Base-by-base conservation (phyloP, 2,888 invertebrate genomes). In the Diaprepes abbreviatus region DNA sequence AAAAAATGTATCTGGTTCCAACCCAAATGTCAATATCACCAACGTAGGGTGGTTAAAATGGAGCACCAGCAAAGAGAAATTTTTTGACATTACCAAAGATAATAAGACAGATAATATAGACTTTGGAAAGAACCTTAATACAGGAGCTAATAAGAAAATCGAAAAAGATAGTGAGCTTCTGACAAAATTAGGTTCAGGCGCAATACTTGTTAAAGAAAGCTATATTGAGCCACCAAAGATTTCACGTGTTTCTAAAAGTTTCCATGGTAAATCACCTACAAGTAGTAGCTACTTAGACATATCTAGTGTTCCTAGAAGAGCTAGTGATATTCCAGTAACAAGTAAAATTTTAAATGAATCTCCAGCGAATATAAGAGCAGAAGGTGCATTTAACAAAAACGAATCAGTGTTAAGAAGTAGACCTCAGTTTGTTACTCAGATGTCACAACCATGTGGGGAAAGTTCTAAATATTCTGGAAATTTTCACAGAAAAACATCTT, bases 221-320 rank as follows among this genome's bases (percentile, higher is more conserved):
- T 87, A 83, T 73, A 87, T 87, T 31, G 87, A 87, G 75, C 85
- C 86, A 2, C 85, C 86, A 1, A 80, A 79, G 74, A 85, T 85
- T 69, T 83, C 80, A 10, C 74, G 86, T 21, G 81, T 87, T 55
- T 84, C 87, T 0, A 85, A 84, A 71, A 87, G 84, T 77, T 84
- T 83, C 70, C 84, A 84, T 71, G 84, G 83, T n/a, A 83, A 83
- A 76, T 78, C 81, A 2, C 74, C 79, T 17, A 75, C 78, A 12
- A 79, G 74, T 67, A 71, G 65, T 52, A 79, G 77, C 58, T 71
- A 74, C 50, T 66, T 80, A 57, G 79, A 79, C 66, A 76, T 77
- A 63, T 66, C 75, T 6, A 74, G 50, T 24, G 64, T 73, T 43
- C 80, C 78, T n/a, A 75, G 84, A 48, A 75, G 82, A 63, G 82